These are phyloP conservation scores for Sphinx pinastri DNA, from an alignment of 2,888 invertebrate species.

Conservation along the genomic window DNA sequence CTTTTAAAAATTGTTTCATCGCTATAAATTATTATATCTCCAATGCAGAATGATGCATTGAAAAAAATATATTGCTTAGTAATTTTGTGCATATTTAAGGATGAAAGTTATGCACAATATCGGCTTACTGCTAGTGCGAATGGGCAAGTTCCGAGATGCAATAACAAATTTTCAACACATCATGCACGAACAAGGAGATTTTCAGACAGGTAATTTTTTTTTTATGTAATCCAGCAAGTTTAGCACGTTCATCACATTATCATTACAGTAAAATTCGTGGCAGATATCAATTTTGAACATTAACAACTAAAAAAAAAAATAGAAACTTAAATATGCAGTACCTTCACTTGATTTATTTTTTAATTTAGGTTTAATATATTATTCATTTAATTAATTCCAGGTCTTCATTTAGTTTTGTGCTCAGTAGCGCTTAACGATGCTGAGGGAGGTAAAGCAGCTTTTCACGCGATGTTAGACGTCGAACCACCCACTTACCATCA, in stretches of 20 bases:
- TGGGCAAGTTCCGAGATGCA: conserved; percentile 98
- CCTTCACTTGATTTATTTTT: too few species aligned
- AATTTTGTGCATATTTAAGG: conserved; percentile 71
- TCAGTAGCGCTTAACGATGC: conserved; percentile 95
- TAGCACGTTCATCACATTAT: too few species aligned
- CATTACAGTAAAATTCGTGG: too few species aligned
- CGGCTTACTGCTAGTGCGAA: conserved; percentile 95
- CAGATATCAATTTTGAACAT: too few species aligned
- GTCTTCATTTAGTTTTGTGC: conserved; percentile 94
- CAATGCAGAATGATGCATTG: neutral
- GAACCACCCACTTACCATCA: conserved; percentile 83
- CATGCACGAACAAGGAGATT: conserved; percentile 97
- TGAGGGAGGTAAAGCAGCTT: conserved; percentile 96
- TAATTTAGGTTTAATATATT: too few species aligned
- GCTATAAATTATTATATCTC: too few species aligned
- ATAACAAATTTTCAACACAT: conserved; percentile 98
- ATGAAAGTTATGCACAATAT: conserved; percentile 99
- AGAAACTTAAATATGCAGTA: too few species aligned
- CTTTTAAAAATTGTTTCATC: neutral
- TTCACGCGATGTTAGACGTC: conserved; percentile 94
- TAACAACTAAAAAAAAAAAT: too few species aligned
- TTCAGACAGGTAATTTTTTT: conserved; percentile 85
- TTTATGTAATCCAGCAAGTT: too few species aligned
- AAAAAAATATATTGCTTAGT: neutral
- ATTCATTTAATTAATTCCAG: conserved; percentile 54